A percentile compares a stretch with the other conserved stretches of the same genome.
Evolutionary conservation across 2,888 invertebrate species (phyloP).

Genomic region (Drosophila nigritarsus): DNA sequence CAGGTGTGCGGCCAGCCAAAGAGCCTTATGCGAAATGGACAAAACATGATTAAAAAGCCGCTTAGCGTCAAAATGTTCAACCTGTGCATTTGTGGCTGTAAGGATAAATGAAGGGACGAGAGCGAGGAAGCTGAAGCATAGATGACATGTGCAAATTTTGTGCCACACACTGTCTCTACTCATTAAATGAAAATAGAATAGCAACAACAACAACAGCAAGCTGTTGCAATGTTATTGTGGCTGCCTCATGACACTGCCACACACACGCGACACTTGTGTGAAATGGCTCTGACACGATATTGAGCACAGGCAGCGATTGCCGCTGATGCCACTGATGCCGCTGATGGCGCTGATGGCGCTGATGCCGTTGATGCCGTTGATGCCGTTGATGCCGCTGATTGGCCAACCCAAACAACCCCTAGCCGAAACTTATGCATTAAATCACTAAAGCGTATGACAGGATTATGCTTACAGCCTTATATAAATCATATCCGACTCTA

Average conservation of each 20-base stretch:
- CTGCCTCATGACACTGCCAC: slow-evolving; percentile 48
- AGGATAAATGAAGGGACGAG: neutral
- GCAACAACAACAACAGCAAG: slow-evolving; percentile 26
- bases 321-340: slow-evolving; percentile 39
- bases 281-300: slow-evolving; percentile 57
- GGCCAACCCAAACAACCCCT: slow-evolving; percentile 8
- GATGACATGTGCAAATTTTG: slow-evolving; percentile 44
- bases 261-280: slow-evolving; percentile 61
- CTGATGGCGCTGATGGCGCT: slow-evolving; percentile 18
- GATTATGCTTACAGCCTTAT: slow-evolving; percentile 70
- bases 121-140: slow-evolving; percentile 9
- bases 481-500: slow-evolving; percentile 76
- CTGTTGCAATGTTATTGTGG: slow-evolving; percentile 57
- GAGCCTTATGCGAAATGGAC: slow-evolving; percentile 22
- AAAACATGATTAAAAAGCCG: slow-evolving; percentile 57
- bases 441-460: slow-evolving; percentile 74
- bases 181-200: slow-evolving; percentile 72
- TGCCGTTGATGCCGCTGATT: slow-evolving; percentile 5
- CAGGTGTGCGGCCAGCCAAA: slow-evolving; percentile 48
- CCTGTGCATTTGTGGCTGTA: slow-evolving; percentile 3
- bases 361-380: neutral
- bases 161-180: slow-evolving; percentile 52
- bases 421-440: slow-evolving; percentile 69
- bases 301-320: slow-evolving; percentile 42
- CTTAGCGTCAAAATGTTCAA: slow-evolving; percentile 48